A percentile compares a stretch with the other conserved stretches of the same genome.
These are phyloP conservation scores for Salticus scenicus DNA, from an alignment of 2,888 invertebrate genomes.

Conservation along the genomic window DNA sequence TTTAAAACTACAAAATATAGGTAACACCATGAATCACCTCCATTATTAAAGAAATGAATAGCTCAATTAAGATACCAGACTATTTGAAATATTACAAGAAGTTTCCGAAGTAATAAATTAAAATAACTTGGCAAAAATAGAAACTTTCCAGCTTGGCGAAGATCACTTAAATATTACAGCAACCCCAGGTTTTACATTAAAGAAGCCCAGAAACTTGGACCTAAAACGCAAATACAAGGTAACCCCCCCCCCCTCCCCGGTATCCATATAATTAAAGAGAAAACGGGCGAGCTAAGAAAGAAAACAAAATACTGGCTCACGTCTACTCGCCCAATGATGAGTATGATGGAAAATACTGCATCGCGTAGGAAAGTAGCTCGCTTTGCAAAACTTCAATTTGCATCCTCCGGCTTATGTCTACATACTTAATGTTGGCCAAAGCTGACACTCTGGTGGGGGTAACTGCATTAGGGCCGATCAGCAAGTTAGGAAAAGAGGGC, in stretches of 20 bases:
- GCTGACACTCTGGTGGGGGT: conserved; percentile 62
- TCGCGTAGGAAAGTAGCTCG: conserved; percentile 55
- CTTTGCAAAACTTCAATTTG: conserved; percentile 68
- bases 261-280: conserved; percentile 61
- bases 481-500: conserved; percentile 55
- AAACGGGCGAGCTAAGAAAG: conserved; percentile 29
- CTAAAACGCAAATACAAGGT: conserved; percentile 30
- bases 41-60: not conserved
- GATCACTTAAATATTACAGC: not conserved
- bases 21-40: not conserved
- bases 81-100: not conserved
- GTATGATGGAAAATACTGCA: conserved; percentile 65
- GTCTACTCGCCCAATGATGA: conserved; percentile 54
- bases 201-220: conserved; percentile 38
- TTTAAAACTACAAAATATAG: too few species aligned
- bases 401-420: conserved; percentile 69
- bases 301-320: conserved; percentile 63
- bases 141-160: conserved; percentile 16
- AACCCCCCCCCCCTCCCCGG: conserved; percentile 46
- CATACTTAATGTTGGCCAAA: conserved; percentile 69
- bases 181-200: conserved; percentile 51
- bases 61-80: too few species aligned
- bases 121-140: too few species aligned
- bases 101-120: too few species aligned
- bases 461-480: conserved; percentile 68